Evolutionary conservation across 1,140 invertebrate species (phyloP).

Genomic region (Carposina sasakii): DNA sequence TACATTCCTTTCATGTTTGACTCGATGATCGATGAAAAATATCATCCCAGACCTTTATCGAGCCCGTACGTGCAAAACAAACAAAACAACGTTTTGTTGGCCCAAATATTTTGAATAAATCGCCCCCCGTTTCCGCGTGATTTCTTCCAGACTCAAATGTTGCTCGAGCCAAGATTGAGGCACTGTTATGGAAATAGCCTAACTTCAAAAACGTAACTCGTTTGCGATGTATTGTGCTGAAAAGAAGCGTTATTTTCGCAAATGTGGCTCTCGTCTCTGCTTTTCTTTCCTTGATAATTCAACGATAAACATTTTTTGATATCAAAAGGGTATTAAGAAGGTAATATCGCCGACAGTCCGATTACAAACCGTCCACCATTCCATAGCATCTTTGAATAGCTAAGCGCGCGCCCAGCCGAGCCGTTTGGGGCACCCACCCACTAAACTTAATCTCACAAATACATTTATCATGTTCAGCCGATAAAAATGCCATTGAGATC

Average conservation of each 20-base stretch:
- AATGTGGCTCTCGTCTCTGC: no score
- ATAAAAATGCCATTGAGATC: slow-evolving; percentile 69
- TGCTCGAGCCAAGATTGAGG: slow-evolving; percentile 37
- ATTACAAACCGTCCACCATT: neutral
- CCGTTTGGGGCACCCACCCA: slow-evolving; percentile 36
- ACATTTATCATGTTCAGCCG: slow-evolving; percentile 69
- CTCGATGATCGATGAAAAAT: slow-evolving; percentile 34
- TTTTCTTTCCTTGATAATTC: no score
- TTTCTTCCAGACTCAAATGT: slow-evolving; percentile 20
- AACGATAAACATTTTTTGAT: no score
- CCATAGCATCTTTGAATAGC: slow-evolving; percentile 18
- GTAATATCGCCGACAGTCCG: no score
- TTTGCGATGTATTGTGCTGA: slow-evolving; percentile 34
- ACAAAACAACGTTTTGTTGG: slow-evolving; percentile 20
- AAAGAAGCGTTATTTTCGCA: no score
- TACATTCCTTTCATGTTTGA: slow-evolving; percentile 24
- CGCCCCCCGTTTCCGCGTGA: slow-evolving; percentile 26
- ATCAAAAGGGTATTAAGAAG: no score
- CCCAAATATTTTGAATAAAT: slow-evolving; percentile 37
- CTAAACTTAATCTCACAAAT: slow-evolving; percentile 59
- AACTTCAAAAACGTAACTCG: slow-evolving; percentile 31
- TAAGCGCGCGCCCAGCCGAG: slow-evolving; percentile 16
- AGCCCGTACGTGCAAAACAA: slow-evolving; percentile 28
- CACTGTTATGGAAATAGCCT: slow-evolving; percentile 56
- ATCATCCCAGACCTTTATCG: slow-evolving; percentile 8